These are phyloP conservation scores for Nowickia ferox DNA, from an alignment of 2,888 invertebrate genomes.

Conservation along the genomic window DNA sequence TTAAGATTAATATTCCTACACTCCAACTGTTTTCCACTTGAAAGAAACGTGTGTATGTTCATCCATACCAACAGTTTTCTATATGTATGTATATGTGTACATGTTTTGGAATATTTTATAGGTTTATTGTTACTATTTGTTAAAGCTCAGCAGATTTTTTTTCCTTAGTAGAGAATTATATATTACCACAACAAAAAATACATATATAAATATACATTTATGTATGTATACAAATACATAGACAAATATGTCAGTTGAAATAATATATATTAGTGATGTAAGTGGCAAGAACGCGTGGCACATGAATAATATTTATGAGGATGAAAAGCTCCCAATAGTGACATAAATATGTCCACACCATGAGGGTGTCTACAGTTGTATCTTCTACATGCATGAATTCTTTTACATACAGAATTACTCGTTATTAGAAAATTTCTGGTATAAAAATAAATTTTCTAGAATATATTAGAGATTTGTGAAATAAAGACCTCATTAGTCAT, in stretches of 20 bases:
- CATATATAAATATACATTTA: no score
- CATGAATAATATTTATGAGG: slow-evolving; percentile 82
- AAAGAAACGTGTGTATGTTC: slow-evolving; percentile 23
- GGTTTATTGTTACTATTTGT: slow-evolving; percentile 72
- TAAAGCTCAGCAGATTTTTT: slow-evolving; percentile 70
- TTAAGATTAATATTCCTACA: slow-evolving; percentile 30
- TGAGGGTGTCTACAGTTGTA: slow-evolving; percentile 73
- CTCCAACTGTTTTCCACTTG: neutral
- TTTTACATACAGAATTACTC: neutral
- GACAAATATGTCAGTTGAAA: slow-evolving; percentile 27
- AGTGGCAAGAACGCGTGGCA: slow-evolving; percentile 46
- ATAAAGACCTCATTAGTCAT: neutral
- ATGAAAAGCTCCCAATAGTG: slow-evolving; percentile 82
- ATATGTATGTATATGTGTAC: neutral
- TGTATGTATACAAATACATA: neutral
- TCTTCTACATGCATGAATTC: slow-evolving; percentile 10
- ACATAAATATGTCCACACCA: slow-evolving; percentile 82
- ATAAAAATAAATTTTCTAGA: neutral
- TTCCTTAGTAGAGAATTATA: slow-evolving; percentile 27
- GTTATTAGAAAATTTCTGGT: neutral
- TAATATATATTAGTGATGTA: slow-evolving; percentile 9
- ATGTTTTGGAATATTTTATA: neutral
- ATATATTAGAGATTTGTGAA: neutral
- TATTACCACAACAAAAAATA: slow-evolving; percentile 13
- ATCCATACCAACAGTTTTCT: neutral